These are phyloP conservation scores for Pseudococcus jackbeardsleyi DNA, from an alignment of 2,888 invertebrate species.

Conservation along the genomic window DNA sequence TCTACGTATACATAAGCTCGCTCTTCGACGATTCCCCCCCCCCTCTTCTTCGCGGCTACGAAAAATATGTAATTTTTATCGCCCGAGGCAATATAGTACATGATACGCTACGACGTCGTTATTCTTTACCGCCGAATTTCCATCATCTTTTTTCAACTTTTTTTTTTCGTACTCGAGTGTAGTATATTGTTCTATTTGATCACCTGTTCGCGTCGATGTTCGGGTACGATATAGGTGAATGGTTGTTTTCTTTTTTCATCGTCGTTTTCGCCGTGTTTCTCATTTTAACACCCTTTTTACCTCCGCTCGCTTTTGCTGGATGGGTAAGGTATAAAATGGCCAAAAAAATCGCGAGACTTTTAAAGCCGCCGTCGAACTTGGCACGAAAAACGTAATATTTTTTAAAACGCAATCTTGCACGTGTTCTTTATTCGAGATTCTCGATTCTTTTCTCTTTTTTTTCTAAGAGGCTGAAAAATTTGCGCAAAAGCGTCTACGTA, in stretches of 20 bases:
- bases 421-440: conserved; percentile 18
- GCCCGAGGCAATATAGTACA: neutral
- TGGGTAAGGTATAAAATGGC: neutral
- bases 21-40: neutral
- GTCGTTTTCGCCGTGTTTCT: neutral
- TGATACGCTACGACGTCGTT: neutral
- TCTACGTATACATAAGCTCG: neutral
- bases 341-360: conserved; percentile 21
- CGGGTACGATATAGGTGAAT: neutral
- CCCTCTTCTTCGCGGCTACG: neutral
- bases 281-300: neutral
- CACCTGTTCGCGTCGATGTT: neutral
- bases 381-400: conserved; percentile 29
- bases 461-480: neutral
- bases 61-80: conserved; percentile 32
- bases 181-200: neutral
- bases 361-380: conserved; percentile 1
- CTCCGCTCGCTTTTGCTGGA: neutral
- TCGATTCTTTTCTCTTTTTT: conserved; percentile 2
- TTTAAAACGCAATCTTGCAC: conserved; percentile 37
- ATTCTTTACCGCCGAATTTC: conserved; percentile 15
- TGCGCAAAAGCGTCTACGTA: neutral
- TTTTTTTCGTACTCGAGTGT: neutral
- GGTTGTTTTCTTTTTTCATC: neutral
- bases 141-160: conserved; percentile 12